phyloP scores from a whole-genome alignment of 2,113 vertebrate genomes.

The Crotalus horridus region DNA sequence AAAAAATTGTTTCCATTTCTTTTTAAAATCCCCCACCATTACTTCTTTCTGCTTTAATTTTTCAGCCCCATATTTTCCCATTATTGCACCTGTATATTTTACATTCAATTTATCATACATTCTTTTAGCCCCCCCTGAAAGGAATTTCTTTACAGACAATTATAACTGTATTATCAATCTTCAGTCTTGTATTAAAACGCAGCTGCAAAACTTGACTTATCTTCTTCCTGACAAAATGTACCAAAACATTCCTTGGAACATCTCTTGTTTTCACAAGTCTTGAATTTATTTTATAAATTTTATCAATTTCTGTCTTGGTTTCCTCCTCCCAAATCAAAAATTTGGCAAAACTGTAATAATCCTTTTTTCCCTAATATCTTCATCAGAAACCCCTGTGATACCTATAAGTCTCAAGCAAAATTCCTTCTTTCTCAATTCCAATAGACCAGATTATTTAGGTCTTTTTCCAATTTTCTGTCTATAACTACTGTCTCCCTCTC shows the following conservation, averaged over 20 bases:
- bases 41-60: neutral
- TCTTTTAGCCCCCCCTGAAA: neutral
- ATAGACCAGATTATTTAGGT: neutral
- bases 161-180: neutral
- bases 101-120: too few relatives aligned
- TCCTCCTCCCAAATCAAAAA: neutral
- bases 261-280: neutral
- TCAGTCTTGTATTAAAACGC: neutral
- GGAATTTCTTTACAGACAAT: neutral
- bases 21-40: neutral
- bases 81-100: too few relatives aligned
- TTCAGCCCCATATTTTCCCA: neutral
- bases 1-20: neutral
- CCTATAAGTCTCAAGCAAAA: neutral
- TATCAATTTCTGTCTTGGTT: neutral
- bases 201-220: neutral
- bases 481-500: neutral
- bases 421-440: neutral
- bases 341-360: neutral
- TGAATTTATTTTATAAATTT: neutral
- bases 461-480: neutral
- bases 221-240: neutral
- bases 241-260: neutral
- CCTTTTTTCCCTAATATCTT: neutral
- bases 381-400: neutral